Evolutionary conservation across 1,140 invertebrate species (phyloP).

Genomic region (Bombus affinis): DNA sequence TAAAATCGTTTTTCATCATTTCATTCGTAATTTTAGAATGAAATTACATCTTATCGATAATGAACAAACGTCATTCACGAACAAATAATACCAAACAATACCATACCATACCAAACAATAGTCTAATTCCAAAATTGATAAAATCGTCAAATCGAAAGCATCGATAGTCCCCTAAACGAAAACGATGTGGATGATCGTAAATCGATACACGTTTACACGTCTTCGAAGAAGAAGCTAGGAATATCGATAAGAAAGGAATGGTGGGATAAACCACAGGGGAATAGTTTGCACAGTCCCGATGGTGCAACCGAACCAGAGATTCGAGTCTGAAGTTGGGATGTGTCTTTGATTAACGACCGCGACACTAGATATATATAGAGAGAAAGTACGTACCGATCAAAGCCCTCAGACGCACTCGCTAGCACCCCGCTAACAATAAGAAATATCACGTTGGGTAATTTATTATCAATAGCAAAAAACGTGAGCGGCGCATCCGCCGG

Average conservation of each 20-base stretch:
- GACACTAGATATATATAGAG: conserved; percentile 71
- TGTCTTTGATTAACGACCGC: conserved; percentile 81
- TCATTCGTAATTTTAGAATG: background rate
- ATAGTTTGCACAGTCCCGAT: conserved; percentile 59
- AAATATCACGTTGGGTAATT: conserved; percentile 81
- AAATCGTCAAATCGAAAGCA: background rate
- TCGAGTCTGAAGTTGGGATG: conserved; percentile 48
- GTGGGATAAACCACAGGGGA: conserved; percentile 14
- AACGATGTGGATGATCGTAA: background rate
- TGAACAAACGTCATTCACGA: background rate
- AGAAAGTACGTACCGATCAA: conserved; percentile 74
- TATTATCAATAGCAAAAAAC: conserved; percentile 80
- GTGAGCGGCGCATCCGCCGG: conserved; percentile 68
- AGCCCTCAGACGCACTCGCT: conserved; percentile 78
- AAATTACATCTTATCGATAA: background rate
- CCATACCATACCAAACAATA: background rate
- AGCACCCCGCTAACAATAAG: conserved; percentile 78
- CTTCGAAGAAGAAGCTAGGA: background rate
- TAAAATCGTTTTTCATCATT: background rate
- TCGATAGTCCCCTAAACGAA: background rate
- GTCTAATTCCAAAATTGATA: too few relatives aligned
- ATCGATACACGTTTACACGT: background rate
- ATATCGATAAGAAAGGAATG: conserved; percentile 27
- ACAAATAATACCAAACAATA: background rate
- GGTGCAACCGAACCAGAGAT: conserved; percentile 37